Percentiles rank a stretch among this genome's conserved stretches.
These are phyloP conservation scores for Agrilus mali DNA, from an alignment of 2,888 invertebrate species.

Conservation along the genomic window DNA sequence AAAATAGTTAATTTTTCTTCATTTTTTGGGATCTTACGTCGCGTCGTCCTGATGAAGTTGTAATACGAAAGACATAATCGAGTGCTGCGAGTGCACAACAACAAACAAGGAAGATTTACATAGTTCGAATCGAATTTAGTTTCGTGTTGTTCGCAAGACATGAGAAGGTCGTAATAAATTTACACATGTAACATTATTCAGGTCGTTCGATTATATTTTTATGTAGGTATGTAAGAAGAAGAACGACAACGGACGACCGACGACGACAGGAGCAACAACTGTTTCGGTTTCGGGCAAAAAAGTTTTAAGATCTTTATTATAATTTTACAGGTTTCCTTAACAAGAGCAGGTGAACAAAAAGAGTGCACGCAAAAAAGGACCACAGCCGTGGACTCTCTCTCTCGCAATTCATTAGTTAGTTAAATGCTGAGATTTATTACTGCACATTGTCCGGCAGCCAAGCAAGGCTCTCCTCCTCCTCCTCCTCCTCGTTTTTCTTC, in stretches of 20 bases:
- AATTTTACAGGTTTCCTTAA: conserved; percentile 27
- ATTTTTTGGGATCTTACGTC: too few species aligned
- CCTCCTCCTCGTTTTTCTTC: too few species aligned
- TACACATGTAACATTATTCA: conserved; percentile 26
- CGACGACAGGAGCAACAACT: not conserved
- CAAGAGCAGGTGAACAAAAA: conserved; percentile 17
- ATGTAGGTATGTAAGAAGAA: too few species aligned
- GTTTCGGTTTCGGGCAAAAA: conserved; percentile 12
- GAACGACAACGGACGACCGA: not conserved
- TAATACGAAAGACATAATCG: too few species aligned
- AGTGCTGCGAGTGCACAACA: too few species aligned
- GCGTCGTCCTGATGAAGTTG: too few species aligned
- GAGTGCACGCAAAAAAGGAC: conserved; percentile 21
- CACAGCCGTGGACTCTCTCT: conserved; percentile 21
- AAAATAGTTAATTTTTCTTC: too few species aligned
- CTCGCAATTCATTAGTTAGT: conserved; percentile 24
- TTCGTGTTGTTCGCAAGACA: too few species aligned
- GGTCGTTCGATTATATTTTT: too few species aligned
- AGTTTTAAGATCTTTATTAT: conserved; percentile 29
- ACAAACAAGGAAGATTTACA: too few species aligned
- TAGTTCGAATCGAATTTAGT: too few species aligned
- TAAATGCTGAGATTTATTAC: conserved; percentile 20
- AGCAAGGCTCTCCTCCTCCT: conserved; percentile 20
- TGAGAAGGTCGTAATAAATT: conserved; percentile 18
- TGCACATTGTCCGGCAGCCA: conserved; percentile 25